phyloP scores from a whole-genome alignment of 2,113 vertebrate species.

The Morone chrysops region DNA sequence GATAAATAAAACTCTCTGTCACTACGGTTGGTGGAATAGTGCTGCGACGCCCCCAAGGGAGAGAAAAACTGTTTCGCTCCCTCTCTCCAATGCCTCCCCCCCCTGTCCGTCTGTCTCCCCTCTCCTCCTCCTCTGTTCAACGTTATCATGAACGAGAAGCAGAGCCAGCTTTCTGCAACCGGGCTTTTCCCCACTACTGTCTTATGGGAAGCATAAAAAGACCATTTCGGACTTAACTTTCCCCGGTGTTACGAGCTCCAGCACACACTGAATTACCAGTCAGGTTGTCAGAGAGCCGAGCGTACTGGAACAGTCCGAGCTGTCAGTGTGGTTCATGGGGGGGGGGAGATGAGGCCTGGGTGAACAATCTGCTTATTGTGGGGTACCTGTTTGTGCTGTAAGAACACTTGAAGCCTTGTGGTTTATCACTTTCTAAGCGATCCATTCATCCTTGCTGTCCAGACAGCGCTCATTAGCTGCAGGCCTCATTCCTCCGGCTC shows the following conservation, averaged over 20 bases:
- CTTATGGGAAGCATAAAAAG: conserved; percentile 59
- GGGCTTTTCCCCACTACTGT: conserved; percentile 47
- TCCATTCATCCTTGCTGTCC: conserved; percentile 59
- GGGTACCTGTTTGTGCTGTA: conserved; percentile 57
- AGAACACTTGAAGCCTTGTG: conserved; percentile 56
- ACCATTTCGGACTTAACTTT: conserved; percentile 51
- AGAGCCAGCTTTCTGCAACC: conserved; percentile 60
- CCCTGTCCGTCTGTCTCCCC: conserved; percentile 56
- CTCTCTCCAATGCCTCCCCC: conserved; percentile 37
- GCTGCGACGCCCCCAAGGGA: conserved; percentile 90
- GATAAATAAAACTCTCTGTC: conserved; percentile 96
- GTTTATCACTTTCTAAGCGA: conserved; percentile 53
- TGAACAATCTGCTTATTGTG: conserved; percentile 62
- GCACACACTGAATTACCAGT: conserved; percentile 45
- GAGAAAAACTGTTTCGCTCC: conserved; percentile 67
- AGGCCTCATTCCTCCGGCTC: conserved; percentile 70
- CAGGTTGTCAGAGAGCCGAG: conserved; percentile 56
- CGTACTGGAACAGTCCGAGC: conserved; percentile 41
- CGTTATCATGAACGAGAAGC: conserved; percentile 47
- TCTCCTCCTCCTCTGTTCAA: conserved; percentile 46
- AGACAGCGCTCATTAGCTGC: conserved; percentile 65
- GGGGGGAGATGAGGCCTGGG: conserved; percentile 44
- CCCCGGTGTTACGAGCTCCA: conserved; percentile 41
- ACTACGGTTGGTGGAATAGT: conserved; percentile 90
- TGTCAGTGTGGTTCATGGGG: conserved; percentile 25